Base-by-base conservation (phyloP, 1,140 invertebrate genomes). In the Lordiphosa collinella region DNA sequence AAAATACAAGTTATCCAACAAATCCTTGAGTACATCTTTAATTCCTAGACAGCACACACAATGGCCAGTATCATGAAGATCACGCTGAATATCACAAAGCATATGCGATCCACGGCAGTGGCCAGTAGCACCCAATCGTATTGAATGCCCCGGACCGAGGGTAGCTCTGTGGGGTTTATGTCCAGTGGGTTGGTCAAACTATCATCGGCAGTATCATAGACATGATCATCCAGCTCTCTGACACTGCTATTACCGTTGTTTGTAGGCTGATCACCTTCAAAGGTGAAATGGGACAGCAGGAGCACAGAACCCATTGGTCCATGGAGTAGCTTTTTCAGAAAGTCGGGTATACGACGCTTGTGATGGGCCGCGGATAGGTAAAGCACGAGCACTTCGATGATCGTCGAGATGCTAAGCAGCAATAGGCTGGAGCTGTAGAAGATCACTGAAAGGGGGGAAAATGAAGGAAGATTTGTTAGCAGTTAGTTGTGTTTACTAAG, bases 111-210 rank as follows among this genome's bases (percentile, higher is more conserved):
- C 32, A 94, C 86, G 4, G 92, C 91, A 4, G 90, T 91, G 4
- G 92, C 93, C 41, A 93, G 64, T 9, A 92, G 67, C 40, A 92
- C 88, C 92, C 93, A 94, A 64, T 93, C 92, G 14, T 91, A 82
- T 71, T 91, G 90, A n/a, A 89, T 62, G 0, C 87, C 75, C 18
- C 88, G 89, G 12, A 86, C 82, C n/a, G 87, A 56, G 10, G 84
- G 70, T 22, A 88, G 40, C 85, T 90, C 84, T 46, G 89, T 78
- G 46, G 87, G 65, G 61, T 91, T 82, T 3, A 86, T 73, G 22
- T 54, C 60, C 37, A 76, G 10, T 6, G 65, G 65, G 75, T 61
- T 90, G 61, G 53, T 68, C 18, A 22, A 5, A 84, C 49, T 59
- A 86, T 48, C 54, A 22, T 90, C 87, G 4, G 76, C 71, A 53